Evolutionary conservation across 2,797 vertebrate species (phyloP).

Genomic region (Syngnathus acus): DNA sequence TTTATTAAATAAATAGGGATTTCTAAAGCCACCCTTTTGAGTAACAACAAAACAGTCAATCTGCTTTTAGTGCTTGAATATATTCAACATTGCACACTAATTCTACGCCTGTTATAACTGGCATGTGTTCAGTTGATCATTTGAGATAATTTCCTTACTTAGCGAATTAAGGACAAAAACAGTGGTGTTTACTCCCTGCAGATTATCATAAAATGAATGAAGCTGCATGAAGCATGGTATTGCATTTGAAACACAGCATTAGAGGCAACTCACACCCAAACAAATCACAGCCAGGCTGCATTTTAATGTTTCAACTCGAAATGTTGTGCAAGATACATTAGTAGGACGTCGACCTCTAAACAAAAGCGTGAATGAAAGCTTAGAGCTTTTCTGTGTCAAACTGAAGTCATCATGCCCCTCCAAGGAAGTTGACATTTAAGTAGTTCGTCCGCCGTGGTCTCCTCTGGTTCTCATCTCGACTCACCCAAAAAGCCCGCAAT

Average conservation of each 20-base stretch:
- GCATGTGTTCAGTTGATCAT: conserved; percentile 31
- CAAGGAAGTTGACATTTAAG: conserved; percentile 25
- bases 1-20: background rate
- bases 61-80: conserved; percentile 32
- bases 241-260: conserved; percentile 16
- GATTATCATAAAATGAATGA: conserved; percentile 31
- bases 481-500: conserved; percentile 24
- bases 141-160: conserved; percentile 51
- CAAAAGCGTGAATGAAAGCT: conserved; percentile 11
- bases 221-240: conserved; percentile 12
- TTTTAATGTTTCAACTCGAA: background rate
- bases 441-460: conserved; percentile 28
- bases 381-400: conserved; percentile 26
- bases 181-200: conserved; percentile 36
- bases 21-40: background rate
- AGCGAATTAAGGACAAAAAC: conserved; percentile 41
- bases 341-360: background rate
- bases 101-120: conserved; percentile 49
- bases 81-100: conserved; percentile 22
- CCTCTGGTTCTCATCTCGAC: conserved; percentile 35
- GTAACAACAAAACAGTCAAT: conserved; percentile 18
- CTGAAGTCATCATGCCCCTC: conserved; percentile 13
- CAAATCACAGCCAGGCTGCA: conserved; percentile 1
- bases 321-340: conserved; percentile 4
- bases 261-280: conserved; percentile 8